Percentiles rank a stretch among this genome's conserved stretches.
phyloP scores from a whole-genome alignment of 2,113 vertebrate species.

The Nicator chloris region DNA sequence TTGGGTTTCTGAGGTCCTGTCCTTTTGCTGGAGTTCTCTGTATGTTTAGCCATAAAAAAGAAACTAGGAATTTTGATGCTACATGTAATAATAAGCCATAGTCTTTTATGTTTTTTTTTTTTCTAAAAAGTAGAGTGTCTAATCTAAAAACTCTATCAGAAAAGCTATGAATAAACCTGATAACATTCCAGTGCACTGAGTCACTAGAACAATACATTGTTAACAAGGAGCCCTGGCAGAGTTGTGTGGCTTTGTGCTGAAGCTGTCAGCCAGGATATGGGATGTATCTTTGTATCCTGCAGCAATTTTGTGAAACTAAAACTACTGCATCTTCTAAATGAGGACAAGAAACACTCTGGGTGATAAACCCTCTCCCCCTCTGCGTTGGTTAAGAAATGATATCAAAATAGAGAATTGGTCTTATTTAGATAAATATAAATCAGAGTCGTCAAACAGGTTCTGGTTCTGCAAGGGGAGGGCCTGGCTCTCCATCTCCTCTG shows the following conservation, averaged over 20 bases:
- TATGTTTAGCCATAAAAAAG: not conserved
- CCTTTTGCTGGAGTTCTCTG: not conserved
- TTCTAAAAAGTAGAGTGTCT: not conserved
- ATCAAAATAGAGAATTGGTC: not conserved
- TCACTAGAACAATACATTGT: not conserved
- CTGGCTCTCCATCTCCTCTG: not conserved
- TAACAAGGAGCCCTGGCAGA: not conserved
- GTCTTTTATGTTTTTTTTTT: not conserved
- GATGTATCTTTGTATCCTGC: not conserved
- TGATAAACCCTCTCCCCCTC: not conserved
- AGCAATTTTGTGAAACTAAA: not conserved
- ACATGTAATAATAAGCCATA: not conserved
- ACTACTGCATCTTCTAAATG: not conserved
- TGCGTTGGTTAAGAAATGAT: not conserved
- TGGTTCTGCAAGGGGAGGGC: not conserved
- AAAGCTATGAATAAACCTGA: not conserved
- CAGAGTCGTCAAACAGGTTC: not conserved
- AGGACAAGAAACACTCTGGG: not conserved
- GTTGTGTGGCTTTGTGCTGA: not conserved
- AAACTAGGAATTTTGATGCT: not conserved
- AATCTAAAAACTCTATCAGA: not conserved
- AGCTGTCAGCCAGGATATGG: not conserved
- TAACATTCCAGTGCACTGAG: not conserved
- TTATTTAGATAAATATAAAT: not conserved
- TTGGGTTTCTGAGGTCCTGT: not conserved